Base-by-base conservation (phyloP, 2,113 vertebrate genomes). In the Microtus richardsoni region DNA sequence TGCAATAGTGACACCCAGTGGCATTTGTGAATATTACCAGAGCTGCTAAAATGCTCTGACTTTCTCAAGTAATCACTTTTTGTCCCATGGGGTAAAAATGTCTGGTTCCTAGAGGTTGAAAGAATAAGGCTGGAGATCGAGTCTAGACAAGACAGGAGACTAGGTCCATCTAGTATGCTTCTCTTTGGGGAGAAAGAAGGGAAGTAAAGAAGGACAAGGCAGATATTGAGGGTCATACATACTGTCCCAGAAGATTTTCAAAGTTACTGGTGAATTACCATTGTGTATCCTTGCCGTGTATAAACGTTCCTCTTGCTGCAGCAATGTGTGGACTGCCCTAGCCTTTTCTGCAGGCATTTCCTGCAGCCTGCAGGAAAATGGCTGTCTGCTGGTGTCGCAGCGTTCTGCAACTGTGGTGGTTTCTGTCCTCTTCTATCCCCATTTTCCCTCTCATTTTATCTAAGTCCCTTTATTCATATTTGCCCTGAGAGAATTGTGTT, bases 1-100 rank as follows among this genome's bases (percentile, higher is more conserved):
- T 96, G 88, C 93, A 96, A 96, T 91, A 93, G 85, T 66, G 96
- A 77, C 97, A 97, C 88, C 95, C 95, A 96, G 54, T 21, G 96
- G 88, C n/a, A 26, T 0, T 58, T 1, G 4, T 13, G 24, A 95
- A 54, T 70, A 95, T 95, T 95, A 44, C 66, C 36, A 12, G n/a
- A 24, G 8, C 52, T 80, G 16, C 79, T 87, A 28, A 26, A 93
- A 83, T 1, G 26, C 22, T 21, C 16, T 62, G 9, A 41, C 85
- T 88, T 80, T 21, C 17, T 78, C 82, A 95, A 80, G 39, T 6
- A 90, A 41, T 49, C 4, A 6, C 44, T 62, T 52, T 44, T 92
- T 16, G 17, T 73, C 39, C 3, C 41, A 28, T 17, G 16, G 44
- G 71, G 19, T 49, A 41, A 54, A 64, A 89, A 62, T 78, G 41